Evolutionary conservation across 2,113 vertebrate species (phyloP).

Genomic region (Aegithalos caudatus): DNA sequence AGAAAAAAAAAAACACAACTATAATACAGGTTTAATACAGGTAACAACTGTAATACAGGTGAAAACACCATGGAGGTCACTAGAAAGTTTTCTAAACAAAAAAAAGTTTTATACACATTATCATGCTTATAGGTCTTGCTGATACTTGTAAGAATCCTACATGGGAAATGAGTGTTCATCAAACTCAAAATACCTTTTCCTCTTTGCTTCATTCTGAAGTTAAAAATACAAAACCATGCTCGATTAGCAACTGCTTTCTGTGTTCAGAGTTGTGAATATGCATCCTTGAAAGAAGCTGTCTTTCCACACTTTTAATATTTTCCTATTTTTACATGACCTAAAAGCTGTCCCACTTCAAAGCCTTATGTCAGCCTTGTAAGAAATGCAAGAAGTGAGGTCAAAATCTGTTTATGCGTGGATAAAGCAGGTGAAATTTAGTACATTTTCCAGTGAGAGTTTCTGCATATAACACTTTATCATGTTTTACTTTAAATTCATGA

Average conservation of each 20-base stretch:
- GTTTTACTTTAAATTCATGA: constrained; percentile 37
- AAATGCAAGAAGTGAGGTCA: constrained; percentile 28
- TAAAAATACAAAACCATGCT: background rate
- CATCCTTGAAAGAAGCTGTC: background rate
- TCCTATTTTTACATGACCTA: constrained; percentile 8
- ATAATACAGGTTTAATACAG: background rate
- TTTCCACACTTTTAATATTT: constrained; percentile 32
- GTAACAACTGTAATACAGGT: background rate
- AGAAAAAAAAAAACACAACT: too few relatives aligned
- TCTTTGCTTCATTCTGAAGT: background rate
- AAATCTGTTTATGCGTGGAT: constrained; percentile 5
- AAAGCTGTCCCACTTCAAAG: constrained; percentile 25
- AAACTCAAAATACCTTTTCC: background rate
- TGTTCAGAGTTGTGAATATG: background rate
- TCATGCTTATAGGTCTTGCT: background rate
- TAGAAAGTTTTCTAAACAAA: background rate
- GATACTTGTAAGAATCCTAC: background rate
- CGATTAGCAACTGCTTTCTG: background rate
- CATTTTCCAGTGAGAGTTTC: background rate
- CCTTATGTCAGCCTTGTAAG: constrained; percentile 27
- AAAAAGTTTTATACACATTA: background rate
- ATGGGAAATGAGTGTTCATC: background rate
- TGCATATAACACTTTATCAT: background rate
- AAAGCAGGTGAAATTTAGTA: background rate
- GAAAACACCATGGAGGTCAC: background rate